Base-by-base conservation (phyloP, 2,888 invertebrate species). In the Helleia helle region DNA sequence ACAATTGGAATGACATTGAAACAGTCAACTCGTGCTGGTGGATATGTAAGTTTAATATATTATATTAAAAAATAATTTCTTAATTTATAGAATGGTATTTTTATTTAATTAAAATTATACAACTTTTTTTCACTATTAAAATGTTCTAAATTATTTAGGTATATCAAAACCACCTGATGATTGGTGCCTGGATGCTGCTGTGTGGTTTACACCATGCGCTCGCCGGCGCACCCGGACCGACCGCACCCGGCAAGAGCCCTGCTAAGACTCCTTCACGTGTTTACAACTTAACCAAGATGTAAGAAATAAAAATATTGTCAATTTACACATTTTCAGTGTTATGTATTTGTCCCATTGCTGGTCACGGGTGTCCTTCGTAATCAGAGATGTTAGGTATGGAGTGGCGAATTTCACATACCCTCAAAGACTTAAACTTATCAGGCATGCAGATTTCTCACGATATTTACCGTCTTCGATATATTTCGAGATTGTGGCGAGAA, bases 151-250 rank as follows among this genome's bases (percentile, higher is more conserved):
- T 12, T 12, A 1, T 71, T n/a, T n/a, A 94, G 91, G 89, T 94
- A 34, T 90, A 94, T 57, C 96, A 96, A 77, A 97, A 97, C 76
- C 92, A 96, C 68, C 86, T 95, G 46, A 88, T 96, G 76, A 91
- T 95, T 52, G 95, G 95, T 5, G 91, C 93, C 0, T 96, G 96
- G 96, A 87, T 96, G 40, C 75, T 96, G 39, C 88, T 96, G 12
- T 92, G 93, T 38, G 96, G 96, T 1, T 87, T 97, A 12, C 95
- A 96, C 69, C 92, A 92, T 46, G 93, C 94, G 45, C 81, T 94
- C 40, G 90, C 91, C 0, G 91, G 91, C 34, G 89, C 87, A 4
- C 87, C 88, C 0, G 70, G 81, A 52, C 71, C 87, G 44, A 55
- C 65, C 12, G 42, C 71, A 0, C 57, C 73, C 0, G 79, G 74